Base-by-base conservation (phyloP, 2,888 invertebrate species). In the Rhogogaster chlorosoma region DNA sequence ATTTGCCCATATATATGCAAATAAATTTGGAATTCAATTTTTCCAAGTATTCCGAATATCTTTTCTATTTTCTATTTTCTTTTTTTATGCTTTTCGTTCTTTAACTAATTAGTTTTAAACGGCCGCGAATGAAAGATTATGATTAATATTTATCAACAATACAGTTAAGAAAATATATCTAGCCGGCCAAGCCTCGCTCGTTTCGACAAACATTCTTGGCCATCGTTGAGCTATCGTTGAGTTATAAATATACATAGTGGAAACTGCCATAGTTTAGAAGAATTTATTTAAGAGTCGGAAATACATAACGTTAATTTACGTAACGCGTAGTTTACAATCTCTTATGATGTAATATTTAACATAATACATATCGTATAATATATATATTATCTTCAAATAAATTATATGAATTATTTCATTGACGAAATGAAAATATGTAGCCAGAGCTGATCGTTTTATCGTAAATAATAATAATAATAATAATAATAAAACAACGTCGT, bases 191-290 rank as follows among this genome's bases (percentile, higher is more conserved):
- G n/a, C 18, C 12, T 45, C 49, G 45, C 22, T 18, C n/a, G 12
- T 9, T 61, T 80, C 61, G 57, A 36, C 26, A 77, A 77, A 77
- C 61, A 61, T 80, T 80, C 80, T 80, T 80, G 61, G 80, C 77
- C 77, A 77, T 77, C 77, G 53, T 78, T 78, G 61, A 80, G 61
- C 80, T 78, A 78, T 78, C 53, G 57, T 32, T 22, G 29, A 78
- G 78, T 49, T 80, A 80, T 61, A 80, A 80, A 80, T 80, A 80
- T 9, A 36, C 61, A 22, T 61, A 26, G 38, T 61, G 61, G 61
- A 57, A 80, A 80, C 80, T 80, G 36, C 80, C 80, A 61, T 61
- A 26, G 80, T 38, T 80, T 38, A 38, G 12, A 80, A 80, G 38
- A 80, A 61, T 49, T 38, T 73, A 42, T 73, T 73, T 73, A 2